Evolutionary conservation across 2,113 vertebrate genomes (phyloP).

Genomic region (Percina caprodes): DNA sequence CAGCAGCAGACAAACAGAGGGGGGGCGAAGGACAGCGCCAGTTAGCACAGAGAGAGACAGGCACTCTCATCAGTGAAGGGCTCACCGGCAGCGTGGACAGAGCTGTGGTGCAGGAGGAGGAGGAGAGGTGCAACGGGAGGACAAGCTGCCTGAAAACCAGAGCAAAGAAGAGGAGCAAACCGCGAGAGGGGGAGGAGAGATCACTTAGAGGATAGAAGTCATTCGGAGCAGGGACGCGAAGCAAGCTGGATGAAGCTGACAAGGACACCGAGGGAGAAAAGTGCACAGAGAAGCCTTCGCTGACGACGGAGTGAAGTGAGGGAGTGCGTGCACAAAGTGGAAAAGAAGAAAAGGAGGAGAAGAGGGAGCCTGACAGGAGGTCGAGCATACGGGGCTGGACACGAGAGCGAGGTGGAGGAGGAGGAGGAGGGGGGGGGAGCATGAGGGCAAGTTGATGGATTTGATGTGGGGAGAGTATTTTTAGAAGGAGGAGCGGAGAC

Average conservation of each 20-base stretch:
- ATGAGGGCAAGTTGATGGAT: constrained; percentile 77
- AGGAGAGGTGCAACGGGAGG: constrained; percentile 57
- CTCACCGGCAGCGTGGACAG: constrained; percentile 71
- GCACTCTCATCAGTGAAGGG: constrained; percentile 72
- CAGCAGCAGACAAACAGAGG: constrained; percentile 60
- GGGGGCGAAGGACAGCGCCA: constrained; percentile 59
- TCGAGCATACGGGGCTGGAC: constrained; percentile 56
- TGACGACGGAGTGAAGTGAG: constrained; percentile 43
- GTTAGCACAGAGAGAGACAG: constrained; percentile 66
- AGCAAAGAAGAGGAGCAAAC: constrained; percentile 21
- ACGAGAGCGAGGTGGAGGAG: constrained; percentile 46
- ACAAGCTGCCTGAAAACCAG: constrained; percentile 55
- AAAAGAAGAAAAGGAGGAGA: constrained; percentile 53
- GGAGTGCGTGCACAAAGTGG: constrained; percentile 60
- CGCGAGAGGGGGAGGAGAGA: constrained; percentile 39
- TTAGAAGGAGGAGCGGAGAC: constrained; percentile 67
- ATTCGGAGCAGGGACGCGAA: constrained; percentile 57
- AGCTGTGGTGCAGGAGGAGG: constrained; percentile 73
- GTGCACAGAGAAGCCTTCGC: constrained; percentile 41
- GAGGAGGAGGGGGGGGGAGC: constrained; percentile 67
- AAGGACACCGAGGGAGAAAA: constrained; percentile 64
- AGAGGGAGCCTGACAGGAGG: constrained; percentile 59
- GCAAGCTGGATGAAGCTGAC: constrained; percentile 63
- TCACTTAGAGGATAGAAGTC: constrained; percentile 68
- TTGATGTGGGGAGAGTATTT: constrained; percentile 77